phyloP scores from a whole-genome alignment of 2,888 invertebrate species.

The Parnassius smintheus region DNA sequence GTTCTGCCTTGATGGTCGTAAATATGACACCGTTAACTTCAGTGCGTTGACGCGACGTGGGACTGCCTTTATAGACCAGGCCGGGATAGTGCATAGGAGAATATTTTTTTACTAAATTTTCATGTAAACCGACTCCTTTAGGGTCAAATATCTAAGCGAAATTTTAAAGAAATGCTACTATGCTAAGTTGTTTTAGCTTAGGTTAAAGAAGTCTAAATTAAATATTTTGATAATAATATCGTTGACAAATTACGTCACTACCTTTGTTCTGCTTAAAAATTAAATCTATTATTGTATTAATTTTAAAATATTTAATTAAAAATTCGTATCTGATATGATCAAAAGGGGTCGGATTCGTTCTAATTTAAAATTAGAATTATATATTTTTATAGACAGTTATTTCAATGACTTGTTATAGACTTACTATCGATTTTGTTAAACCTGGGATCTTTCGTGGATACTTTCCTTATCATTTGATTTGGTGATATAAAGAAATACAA shows the following conservation, averaged over 20 bases:
- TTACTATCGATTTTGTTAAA: conserved; percentile 73
- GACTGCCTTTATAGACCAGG: conserved; percentile 30
- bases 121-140: conserved; percentile 39
- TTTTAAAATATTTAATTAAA: too few species aligned
- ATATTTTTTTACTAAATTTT: conserved; percentile 64
- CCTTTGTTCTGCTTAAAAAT: too few species aligned
- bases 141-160: neutral
- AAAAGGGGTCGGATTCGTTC: conserved; percentile 50
- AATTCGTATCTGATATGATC: conserved; percentile 11
- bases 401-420: conserved; percentile 66
- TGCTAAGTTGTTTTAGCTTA: too few species aligned
- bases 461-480: neutral
- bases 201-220: too few species aligned
- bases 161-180: too few species aligned
- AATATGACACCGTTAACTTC: neutral
- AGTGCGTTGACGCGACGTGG: conserved; percentile 10
- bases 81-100: conserved; percentile 58
- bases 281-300: too few species aligned
- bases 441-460: neutral
- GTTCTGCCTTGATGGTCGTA: neutral
- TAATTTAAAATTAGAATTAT: conserved; percentile 74
- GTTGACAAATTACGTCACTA: too few species aligned
- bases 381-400: conserved; percentile 78
- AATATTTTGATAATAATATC: too few species aligned
- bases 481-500: neutral